phyloP scores from a whole-genome alignment of 1,140 invertebrate genomes.

The Palaemon carinicauda region DNA sequence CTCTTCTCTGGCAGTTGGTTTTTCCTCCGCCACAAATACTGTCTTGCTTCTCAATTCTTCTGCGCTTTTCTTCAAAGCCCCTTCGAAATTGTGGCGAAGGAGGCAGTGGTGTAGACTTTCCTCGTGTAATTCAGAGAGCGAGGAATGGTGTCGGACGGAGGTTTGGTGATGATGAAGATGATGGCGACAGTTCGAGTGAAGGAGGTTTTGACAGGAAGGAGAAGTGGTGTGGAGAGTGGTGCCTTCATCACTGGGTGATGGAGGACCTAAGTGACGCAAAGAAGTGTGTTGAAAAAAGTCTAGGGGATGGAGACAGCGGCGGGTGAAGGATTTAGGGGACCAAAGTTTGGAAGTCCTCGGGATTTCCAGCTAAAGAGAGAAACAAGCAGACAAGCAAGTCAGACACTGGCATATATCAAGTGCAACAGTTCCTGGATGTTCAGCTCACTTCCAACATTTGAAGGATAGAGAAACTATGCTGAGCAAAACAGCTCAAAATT shows the following conservation, averaged over 20 bases:
- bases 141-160: no score
- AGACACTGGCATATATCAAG: background rate
- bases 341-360: constrained; percentile 14
- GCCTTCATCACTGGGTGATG: no score
- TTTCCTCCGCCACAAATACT: no score
- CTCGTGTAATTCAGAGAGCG: background rate
- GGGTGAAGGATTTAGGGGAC: background rate
- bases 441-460: no score
- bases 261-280: background rate
- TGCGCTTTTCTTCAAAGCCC: background rate
- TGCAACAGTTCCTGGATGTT: background rate
- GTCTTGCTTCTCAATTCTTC: background rate
- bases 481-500: no score
- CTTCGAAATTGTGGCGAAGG: constrained; percentile 17
- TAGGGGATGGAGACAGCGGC: background rate
- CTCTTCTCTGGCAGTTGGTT: background rate
- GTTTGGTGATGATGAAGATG: background rate
- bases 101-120: constrained; percentile 32
- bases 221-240: background rate
- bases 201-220: background rate
- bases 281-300: background rate
- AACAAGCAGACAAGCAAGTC: background rate
- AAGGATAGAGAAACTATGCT: no score
- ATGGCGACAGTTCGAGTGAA: background rate
- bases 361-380: constrained; percentile 40